Base-by-base conservation (phyloP, 1,140 invertebrate genomes). In the Nymphalis io region DNA sequence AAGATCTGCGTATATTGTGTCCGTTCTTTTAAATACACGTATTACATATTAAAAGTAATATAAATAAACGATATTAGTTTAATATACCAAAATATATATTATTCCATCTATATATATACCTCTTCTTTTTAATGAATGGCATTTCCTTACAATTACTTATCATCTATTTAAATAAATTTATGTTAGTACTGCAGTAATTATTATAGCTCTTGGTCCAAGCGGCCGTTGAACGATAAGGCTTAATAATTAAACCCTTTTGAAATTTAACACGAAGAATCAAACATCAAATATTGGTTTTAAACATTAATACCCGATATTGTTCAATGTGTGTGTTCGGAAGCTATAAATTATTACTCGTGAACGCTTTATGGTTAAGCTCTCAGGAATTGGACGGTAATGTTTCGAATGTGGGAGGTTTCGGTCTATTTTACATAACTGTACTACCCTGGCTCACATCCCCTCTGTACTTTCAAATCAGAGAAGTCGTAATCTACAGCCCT, bases 281-380 rank as follows among this genome's bases (percentile, higher is more conserved):
- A 55, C 6, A n/a, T 55, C 23, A 15, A 23, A 23, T n/a, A 23
- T 55, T 21, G 23, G 13, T 6, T 27, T 18, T n/a, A 27, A 55
- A 3, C 51, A 21, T 15, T 15, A 42, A 23, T 48, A 20, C 27
- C 38, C 8, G 51, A 57, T 64, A 64, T 64, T 51, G 51, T 42
- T 39, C 48, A 38, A 64, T n/a, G 27, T 64, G 42, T 63, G 51
- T 39, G 27, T 55, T 2, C 48, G 51, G 51, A 64, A 70, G 74
- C 77, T 79, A 83, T 85, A 85, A 85, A 85, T 85, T 85, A 83
- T 84, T 80, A 78, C 76, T 74, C 74, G 76, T 75, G 73, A 71
- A 83, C 81, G 80, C 80, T 82, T 81, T 74, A 74, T 76, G 79
- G 81, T 80, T 79, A 81, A 80, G 80, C 79, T 78, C 70, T 38